Evolutionary conservation across 2,888 invertebrate species (phyloP), one percentile per base, ranked within the genome.

Genomic region (Oligia strigilis): DNA sequence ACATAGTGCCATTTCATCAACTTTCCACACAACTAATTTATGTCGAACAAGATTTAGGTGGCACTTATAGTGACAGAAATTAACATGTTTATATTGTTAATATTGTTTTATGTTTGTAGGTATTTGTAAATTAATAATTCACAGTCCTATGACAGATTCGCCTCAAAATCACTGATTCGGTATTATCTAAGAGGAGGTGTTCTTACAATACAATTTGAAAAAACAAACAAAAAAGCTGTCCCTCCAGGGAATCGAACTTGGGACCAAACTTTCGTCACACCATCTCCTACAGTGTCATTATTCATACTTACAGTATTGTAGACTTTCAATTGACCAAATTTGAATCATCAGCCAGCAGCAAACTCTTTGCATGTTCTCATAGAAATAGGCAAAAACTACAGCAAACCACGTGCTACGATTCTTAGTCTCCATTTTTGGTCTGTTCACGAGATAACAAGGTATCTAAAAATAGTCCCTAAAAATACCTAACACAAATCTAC

Each of bases 401-500:
- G 0, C 5, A 5, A 64, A 36, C 6, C 17, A 46, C 2, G 19
- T 65, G 9, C 2, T 13, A 11, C 3, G 0, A 78, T 55, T n/a
- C 62, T 73, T 46, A 75, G 2, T 74, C n/a, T 55, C 55, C 17
- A 3, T n/a, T 55, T 58, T 0, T 5, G 23, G 5, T n/a, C 9
- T 14, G 3, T 3, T 4, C 4, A 40, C 0, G n/a, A 17, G 3
- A 5, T 36, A 55, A 40, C 49, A 64, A 69, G 19, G 11, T 75
- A 86, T 62, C 36, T 58, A 55, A 83, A 85, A 84, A 72, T 64
- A 36, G 29, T 55, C 8, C 36, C 76, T 76, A 82, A 88, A 88
- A 74, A 85, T 89, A 87, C 58, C 62, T 78, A 84, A 46, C 52
- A n/a, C 71, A 58, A 81, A 76, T 78, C 67, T 77, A 82, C 79